Evolutionary conservation across 2,113 vertebrate genomes (phyloP), one percentile per base, ranked within the genome.

Genomic region (Corythoichthys intestinalis): DNA sequence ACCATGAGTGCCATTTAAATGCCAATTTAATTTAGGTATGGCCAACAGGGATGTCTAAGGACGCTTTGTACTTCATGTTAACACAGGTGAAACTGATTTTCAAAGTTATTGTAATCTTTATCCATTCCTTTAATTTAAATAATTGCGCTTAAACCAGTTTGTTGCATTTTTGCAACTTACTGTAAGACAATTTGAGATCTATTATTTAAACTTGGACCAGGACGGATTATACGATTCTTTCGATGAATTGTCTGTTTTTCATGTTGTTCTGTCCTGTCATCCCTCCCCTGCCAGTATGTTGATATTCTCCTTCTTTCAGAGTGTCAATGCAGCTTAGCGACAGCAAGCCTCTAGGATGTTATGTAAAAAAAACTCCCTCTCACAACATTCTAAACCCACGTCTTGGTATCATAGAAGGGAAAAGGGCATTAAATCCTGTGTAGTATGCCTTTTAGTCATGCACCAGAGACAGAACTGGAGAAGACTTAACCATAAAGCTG

Each of bases 311-410:
- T 70, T 83, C 11, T 80, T 83, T 72, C 80, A 81, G 66, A 79
- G 77, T 81, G 84, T 81, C 80, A 80, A 47, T 69, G 66, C 69
- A 75, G 78, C 79, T 85, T 76, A 75, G 69, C n/a, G 67, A 66
- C 77, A 66, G 48, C 80, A 66, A 78, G 73, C 69, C 62, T 56
- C 54, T 64, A 66, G 74, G 79, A 71, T 66, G 58, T 90, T 88
- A 81, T 73, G 71, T 28, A 28, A 28, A 28, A 79, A 86, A 89
- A 88, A 79, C 75, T 70, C 67, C 60, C 65, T 73, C 75, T 76
- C 63, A 60, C 60, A 61, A 65, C 60, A 61, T 79, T 85, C 77
- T 72, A 71, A 83, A 83, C 70, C 64, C 64, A n/a, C 49, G 69
- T 77, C 34, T 74, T 67, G 49, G 72, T 77, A 49, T 67, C 28